Evolutionary conservation across 2,797 vertebrate genomes (phyloP).

Genomic region (Furcifer pardalis): DNA sequence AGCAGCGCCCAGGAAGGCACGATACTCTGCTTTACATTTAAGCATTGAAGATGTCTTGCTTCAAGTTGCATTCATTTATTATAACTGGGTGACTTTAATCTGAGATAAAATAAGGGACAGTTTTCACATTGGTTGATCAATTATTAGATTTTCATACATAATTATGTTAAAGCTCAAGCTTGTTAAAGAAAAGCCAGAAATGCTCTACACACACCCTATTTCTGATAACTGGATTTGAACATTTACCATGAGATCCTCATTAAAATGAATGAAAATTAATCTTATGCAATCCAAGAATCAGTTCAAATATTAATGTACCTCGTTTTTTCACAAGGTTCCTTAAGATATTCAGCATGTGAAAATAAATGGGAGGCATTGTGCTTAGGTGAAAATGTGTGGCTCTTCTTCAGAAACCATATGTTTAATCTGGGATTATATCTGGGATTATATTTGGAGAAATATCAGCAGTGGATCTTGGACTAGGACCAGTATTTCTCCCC

Average conservation of each 20-base stretch:
- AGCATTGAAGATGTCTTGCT: neutral
- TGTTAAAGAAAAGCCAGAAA: no score
- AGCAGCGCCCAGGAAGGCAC: no score
- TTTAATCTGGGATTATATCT: no score
- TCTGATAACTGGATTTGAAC: neutral
- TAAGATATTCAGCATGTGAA: neutral
- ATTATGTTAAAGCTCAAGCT: no score
- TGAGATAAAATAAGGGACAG: neutral
- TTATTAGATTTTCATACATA: no score
- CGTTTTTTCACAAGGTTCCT: neutral
- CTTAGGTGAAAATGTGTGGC: no score
- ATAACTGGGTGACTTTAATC: no score
- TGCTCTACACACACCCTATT: no score
- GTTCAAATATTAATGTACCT: neutral
- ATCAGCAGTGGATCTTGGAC: neutral
- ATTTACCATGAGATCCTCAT: no score
- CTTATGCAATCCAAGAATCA: neutral
- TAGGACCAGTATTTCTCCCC: neutral
- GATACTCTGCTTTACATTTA: no score
- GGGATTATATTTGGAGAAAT: neutral
- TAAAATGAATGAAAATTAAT: neutral
- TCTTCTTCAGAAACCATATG: no score
- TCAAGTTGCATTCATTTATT: no score
- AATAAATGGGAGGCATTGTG: neutral
- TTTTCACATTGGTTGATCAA: neutral